Evolutionary conservation across 2,888 invertebrate genomes (phyloP).

Genomic region (Corbicula japonica): DNA sequence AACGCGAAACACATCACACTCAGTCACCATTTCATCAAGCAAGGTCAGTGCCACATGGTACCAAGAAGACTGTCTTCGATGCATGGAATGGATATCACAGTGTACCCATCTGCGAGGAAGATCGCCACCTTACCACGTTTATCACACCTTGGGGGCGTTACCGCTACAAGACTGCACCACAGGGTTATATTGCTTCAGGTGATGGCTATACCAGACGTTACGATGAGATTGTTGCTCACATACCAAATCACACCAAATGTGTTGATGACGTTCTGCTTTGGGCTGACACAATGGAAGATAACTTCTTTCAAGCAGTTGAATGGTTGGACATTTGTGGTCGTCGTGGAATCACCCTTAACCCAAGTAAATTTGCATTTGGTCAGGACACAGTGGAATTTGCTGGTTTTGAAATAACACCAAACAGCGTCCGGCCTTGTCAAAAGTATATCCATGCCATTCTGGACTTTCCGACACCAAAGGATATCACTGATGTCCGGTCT

Average conservation of each 20-base stretch:
- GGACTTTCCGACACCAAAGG: conserved; percentile 66
- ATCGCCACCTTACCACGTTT: conserved; percentile 65
- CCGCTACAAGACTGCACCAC: conserved; percentile 60
- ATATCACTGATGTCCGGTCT: conserved; percentile 68
- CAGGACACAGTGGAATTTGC: conserved; percentile 57
- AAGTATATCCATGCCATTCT: conserved; percentile 61
- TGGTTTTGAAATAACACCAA: conserved; percentile 53
- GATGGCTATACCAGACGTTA: conserved; percentile 68
- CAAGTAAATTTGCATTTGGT: conserved; percentile 66
- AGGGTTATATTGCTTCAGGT: conserved; percentile 61
- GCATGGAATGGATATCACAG: conserved; percentile 67
- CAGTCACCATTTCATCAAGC: conserved; percentile 62
- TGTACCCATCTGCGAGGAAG: conserved; percentile 55
- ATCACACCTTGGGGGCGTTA: conserved; percentile 73
- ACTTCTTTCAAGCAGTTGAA: conserved; percentile 63
- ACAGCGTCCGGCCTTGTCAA: conserved; percentile 60
- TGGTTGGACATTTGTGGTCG: conserved; percentile 69
- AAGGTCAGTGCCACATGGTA: conserved; percentile 62
- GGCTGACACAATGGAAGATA: conserved; percentile 50
- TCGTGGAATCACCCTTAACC: conserved; percentile 68
- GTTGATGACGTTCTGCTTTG: conserved; percentile 48
- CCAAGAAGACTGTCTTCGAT: conserved; percentile 65
- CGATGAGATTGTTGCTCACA: conserved; percentile 65
- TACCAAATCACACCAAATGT: conserved; percentile 44
- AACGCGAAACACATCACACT: conserved; percentile 69